These are phyloP conservation scores for Xenops minutus DNA, from an alignment of 2,797 vertebrate species.

Conservation along the genomic window DNA sequence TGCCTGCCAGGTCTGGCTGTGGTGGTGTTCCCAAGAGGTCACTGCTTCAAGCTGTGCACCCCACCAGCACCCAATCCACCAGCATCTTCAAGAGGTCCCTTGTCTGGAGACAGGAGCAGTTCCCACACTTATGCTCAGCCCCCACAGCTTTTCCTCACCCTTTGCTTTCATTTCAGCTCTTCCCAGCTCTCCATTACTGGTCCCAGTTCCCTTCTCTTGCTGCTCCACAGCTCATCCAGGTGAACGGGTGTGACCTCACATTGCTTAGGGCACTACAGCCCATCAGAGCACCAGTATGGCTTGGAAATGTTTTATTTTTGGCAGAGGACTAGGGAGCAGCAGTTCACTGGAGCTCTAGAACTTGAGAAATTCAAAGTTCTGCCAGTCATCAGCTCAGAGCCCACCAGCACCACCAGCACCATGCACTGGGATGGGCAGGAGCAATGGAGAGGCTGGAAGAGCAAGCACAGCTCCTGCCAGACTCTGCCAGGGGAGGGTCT, in stretches of 20 bases:
- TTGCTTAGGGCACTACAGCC: background rate
- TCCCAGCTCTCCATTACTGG: background rate
- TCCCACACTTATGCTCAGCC: background rate
- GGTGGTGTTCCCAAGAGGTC: background rate
- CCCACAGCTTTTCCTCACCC: background rate
- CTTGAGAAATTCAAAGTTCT: background rate
- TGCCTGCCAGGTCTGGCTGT: background rate
- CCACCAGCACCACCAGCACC: background rate
- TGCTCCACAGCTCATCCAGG: background rate
- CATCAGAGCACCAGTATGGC: fast-evolving
- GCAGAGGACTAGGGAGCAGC: background rate
- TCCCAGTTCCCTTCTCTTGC: background rate
- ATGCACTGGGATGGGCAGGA: background rate
- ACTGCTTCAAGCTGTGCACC: background rate
- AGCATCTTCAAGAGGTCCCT: background rate
- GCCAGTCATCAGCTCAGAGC: background rate
- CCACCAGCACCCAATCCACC: background rate
- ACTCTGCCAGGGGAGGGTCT: fast-evolving
- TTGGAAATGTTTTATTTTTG: background rate
- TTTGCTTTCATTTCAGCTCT: background rate
- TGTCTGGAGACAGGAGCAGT: background rate
- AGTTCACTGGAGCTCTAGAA: background rate
- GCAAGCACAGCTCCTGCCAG: fast-evolving
- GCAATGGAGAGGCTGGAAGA: background rate
- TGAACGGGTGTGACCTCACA: fast-evolving